Evolutionary conservation across 2,113 vertebrate genomes (phyloP), one percentile per base, ranked within the genome.

Genomic region (Pseudopodoces humilis): DNA sequence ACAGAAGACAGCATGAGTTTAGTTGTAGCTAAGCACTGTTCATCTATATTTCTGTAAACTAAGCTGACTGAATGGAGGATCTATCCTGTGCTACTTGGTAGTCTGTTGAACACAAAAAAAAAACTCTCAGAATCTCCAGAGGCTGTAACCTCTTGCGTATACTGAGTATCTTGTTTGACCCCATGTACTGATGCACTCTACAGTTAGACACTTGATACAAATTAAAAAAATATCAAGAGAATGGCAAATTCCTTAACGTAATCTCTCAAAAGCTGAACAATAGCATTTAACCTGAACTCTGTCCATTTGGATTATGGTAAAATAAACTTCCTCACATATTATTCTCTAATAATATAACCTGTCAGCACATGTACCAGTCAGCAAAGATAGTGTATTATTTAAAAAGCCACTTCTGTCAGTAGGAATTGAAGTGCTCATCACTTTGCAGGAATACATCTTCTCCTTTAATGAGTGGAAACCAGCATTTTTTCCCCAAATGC

Each of bases 281-380:
- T 81, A 82, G 25, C 80, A 75, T 92, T 95, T 94, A 93, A 88
- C 49, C 10, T 81, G 82, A 92, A 84, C 33, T 83, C 64, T 83
- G 53, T 72, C 74, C 14, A 4, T 86, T 88, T 91, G 86, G 35
- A 84, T 95, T 88, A 94, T 52, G 30, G 81, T 81, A 81, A 93
- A 92, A 90, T 84, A 94, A 93, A 93, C 68, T 92, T 95, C 71
- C 83, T 92, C 11, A 3, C 10, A 15, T 67, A 67, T 80, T 94
- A 68, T 83, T 92, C 56, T 88, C 64, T 67, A 91, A 81, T 90
- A 86, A 56, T 88, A 75, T 56, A 86, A 75, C 69, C 76, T 94
- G 83, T 86, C 91, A 93, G 68, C 60, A 84, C 47, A 31, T 44
- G 60, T 81, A 39, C 74, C 88, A 92, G 47, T 90, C 76, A 92